Evolutionary conservation across 2,113 vertebrate genomes (phyloP), one percentile per base, ranked within the genome.

Genomic region (Catharus fuscescens): DNA sequence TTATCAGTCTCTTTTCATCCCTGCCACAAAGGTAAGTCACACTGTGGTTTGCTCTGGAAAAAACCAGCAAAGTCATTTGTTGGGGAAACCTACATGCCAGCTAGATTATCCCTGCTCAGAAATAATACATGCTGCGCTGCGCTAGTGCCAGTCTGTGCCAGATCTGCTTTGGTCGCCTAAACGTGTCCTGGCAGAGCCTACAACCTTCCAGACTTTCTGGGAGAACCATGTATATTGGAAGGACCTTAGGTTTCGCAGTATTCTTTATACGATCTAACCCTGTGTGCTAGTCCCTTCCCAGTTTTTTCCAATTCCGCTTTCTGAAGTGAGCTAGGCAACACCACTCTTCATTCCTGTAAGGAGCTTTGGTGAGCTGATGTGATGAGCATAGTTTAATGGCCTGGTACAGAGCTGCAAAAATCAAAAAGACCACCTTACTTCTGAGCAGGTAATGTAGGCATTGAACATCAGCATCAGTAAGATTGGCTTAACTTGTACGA

Each of bases 151-250:
- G 8, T 81, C 24, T 80, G 25, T 90, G n/a, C 40, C 59, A 88
- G 23, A 32, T 65, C 31, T 56, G 44, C 44, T 86, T 82, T 53
- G 67, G 80, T 88, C 54, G 38, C 44, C 14, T 54, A 42, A 62
- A 76, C 0, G 0, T 10, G 12, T 29, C 45, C 21, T 78, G 38
- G 52, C 28, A 86, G 64, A 56, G 12, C n/a, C 20, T 38, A 24
- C 14, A 77, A 19, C 36, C 34, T 64, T 80, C 54, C 31, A 77
- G 31, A 21, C 28, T 40, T 77, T 6, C 8, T 76, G 36, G 20
- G 26, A 80, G 32, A 80, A 69, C 29, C 0, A 0, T 0, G 0
- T 17, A 2, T 74, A 6, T 70, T 60, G 48, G 29, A 86, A 77
- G 26, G 10, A 60, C 15, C 29, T 67, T 67, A 29, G 38, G 10